Percentiles rank a stretch among this genome's conserved stretches.
Conservation (phyloP, 2,888 invertebrate genomes). For the Cephus spinipes region DNA sequence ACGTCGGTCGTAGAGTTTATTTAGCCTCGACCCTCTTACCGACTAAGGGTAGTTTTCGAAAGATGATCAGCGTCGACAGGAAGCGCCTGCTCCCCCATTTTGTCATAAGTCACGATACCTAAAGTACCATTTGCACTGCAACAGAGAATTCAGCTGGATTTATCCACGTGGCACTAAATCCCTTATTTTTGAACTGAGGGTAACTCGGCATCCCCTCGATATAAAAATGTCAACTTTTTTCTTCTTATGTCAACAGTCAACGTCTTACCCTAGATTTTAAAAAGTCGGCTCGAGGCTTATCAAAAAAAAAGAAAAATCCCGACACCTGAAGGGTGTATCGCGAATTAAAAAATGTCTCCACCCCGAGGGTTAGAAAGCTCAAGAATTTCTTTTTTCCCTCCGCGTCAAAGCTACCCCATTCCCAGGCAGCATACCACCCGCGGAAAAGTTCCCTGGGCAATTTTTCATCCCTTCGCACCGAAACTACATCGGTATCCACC, state of each 20-base stretch:
- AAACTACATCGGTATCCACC: not conserved
- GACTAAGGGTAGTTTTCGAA: not conserved
- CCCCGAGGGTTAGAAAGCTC: not conserved
- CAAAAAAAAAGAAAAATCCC: too few relatives aligned
- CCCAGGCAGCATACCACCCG: not conserved
- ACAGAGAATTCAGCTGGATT: not conserved
- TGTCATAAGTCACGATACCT: not conserved
- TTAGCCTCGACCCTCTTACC: conserved; percentile 25
- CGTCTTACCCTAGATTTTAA: not conserved
- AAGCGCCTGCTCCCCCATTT: not conserved
- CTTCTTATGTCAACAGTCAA: not conserved
- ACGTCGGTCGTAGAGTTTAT: conserved; percentile 21
- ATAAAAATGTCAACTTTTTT: not conserved
- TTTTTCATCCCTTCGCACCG: not conserved
- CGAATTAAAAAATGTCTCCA: not conserved
- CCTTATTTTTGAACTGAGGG: not conserved
- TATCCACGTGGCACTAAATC: not conserved
- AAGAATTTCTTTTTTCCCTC: not conserved
- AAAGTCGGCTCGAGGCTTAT: not conserved
- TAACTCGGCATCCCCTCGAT: not conserved
- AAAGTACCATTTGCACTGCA: not conserved
- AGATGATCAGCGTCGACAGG: conserved; percentile 5
- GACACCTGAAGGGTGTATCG: not conserved
- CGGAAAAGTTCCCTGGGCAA: not conserved
- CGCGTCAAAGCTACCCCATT: not conserved